These are phyloP conservation scores for Pseudomyrmex concolor DNA, from an alignment of 1,140 invertebrate genomes.

Conservation along the genomic window DNA sequence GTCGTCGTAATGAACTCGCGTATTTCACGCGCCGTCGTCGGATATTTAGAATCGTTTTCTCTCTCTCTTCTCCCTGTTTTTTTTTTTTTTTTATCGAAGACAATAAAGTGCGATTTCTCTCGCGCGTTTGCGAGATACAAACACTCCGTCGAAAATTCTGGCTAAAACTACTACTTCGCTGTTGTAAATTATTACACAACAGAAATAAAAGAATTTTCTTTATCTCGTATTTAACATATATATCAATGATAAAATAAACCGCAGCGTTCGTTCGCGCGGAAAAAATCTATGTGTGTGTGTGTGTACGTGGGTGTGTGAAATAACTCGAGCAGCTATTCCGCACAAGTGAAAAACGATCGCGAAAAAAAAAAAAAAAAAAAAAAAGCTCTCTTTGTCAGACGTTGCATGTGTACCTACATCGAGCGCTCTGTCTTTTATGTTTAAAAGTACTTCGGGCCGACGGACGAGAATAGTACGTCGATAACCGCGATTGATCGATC, in stretches of 20 bases:
- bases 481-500: conserved; percentile 40
- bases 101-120: too few species aligned
- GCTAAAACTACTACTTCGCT: too few species aligned
- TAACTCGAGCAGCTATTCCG: background rate
- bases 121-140: conserved; percentile 6
- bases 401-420: background rate
- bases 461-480: conserved; percentile 44
- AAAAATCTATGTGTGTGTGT: background rate
- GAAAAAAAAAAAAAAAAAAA: conserved; percentile 36
- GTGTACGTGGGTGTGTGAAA: background rate
- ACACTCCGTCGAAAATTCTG: too few species aligned
- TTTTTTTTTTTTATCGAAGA: too few species aligned
- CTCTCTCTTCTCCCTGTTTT: background rate
- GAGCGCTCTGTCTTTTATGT: conserved; percentile 29
- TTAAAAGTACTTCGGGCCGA: conserved; percentile 43
- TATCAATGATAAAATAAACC: background rate
- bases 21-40: background rate
- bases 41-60: background rate
- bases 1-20: background rate
- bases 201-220: background rate
- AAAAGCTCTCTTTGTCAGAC: conserved; percentile 13
- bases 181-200: background rate
- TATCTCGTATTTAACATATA: background rate
- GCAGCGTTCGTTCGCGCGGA: background rate
- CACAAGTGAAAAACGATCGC: conserved; percentile 11